Base-by-base conservation (phyloP, 1,140 invertebrate species). In the Hyles euphorbiae region DNA sequence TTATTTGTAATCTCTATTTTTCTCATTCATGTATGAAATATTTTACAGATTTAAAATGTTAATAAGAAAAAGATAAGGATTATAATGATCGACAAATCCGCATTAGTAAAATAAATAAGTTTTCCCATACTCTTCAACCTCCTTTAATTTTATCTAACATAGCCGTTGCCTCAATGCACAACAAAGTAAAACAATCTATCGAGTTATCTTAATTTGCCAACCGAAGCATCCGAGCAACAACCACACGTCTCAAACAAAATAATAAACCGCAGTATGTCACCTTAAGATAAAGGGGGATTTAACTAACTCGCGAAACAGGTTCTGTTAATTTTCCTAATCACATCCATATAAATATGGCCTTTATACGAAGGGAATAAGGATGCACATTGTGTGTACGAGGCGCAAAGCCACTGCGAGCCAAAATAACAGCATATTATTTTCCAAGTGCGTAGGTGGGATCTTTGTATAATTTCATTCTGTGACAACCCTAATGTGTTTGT, bases 381-480 rank as follows among this genome's bases (percentile, higher is more conserved):
- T 56, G 47, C 53, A 55, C 1, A 54, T 54, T 11, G 5, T 48
- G n/a, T 11, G 8, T 32, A 3, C 32, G 8, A 40, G 8, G 8
- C 2, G 36, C 8, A 40, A 8, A 40, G 36, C 36, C 4, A 40
- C 36, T 40, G 36, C 36, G 36, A 40, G 36, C 36, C 36, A 40
- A 76, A 78, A 83, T 84, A 82, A 83, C 81, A 79, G 74, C 75
- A 69, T 82, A 74, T 79, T 84, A 83, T 82, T 56, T 82, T 72
- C 36, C 77, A 80, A 81, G 72, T 80, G 73, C 69, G 81, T 76
- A 86, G 78, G 81, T 77, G 78, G 74, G 36, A 76, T 81, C 71
- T 74, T 81, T 79, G 76, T 85, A 87, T 85, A 85, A 87, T 87
- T 85, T 85, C 75, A 81, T 84, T 87, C 81, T 74, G 74, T 72